These are phyloP conservation scores for Cathartes aura DNA, from an alignment of 2,113 vertebrate species.

Conservation along the genomic window DNA sequence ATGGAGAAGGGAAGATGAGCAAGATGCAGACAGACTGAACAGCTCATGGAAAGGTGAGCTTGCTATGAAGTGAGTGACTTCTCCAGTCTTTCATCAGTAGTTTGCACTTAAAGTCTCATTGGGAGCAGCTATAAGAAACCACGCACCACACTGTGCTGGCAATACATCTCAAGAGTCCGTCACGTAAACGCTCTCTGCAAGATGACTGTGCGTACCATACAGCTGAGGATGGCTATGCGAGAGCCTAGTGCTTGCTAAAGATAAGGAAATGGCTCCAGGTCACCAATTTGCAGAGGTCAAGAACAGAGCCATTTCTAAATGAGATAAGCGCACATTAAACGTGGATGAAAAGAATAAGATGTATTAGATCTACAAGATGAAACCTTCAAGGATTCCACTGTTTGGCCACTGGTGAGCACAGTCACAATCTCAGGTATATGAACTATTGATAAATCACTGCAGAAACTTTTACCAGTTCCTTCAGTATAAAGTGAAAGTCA, in stretches of 20 bases:
- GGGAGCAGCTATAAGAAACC: background rate
- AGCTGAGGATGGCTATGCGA: background rate
- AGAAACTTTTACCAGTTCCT: background rate
- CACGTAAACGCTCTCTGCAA: accelerated
- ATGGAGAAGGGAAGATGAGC: background rate
- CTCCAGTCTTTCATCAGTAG: background rate
- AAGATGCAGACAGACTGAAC: background rate
- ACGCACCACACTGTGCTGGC: background rate
- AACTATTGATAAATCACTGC: background rate
- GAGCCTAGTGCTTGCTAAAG: background rate
- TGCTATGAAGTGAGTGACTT: background rate
- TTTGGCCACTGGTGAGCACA: background rate
- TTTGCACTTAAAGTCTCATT: background rate
- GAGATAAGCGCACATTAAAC: background rate
- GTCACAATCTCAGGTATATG: accelerated
- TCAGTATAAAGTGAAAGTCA: background rate
- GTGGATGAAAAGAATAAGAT: background rate
- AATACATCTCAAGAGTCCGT: background rate
- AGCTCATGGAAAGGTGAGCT: background rate
- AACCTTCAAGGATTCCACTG: background rate
- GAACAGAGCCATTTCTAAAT: background rate
- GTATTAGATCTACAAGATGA: background rate
- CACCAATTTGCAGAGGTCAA: background rate
- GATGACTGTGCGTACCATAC: accelerated
- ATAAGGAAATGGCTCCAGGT: background rate